Percentiles rank a stretch among this genome's conserved stretches.
These are phyloP conservation scores for Pteromalus puparum DNA, from an alignment of 1,140 invertebrate genomes.

Conservation along the genomic window DNA sequence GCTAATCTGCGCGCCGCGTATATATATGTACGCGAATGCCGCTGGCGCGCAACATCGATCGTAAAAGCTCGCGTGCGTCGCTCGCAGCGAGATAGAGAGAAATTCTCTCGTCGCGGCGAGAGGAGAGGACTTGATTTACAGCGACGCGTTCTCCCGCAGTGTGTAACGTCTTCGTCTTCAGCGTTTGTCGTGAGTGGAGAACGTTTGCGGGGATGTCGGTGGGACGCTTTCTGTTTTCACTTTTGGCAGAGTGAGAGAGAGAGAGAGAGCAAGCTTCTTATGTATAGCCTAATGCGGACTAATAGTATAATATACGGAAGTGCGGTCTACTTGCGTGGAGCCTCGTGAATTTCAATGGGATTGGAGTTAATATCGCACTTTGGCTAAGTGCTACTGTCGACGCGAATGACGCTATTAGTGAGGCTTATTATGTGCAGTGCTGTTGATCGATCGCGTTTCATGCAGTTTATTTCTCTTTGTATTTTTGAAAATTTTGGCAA, in stretches of 20 bases:
- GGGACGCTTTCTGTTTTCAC: background rate
- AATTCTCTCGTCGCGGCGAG: background rate
- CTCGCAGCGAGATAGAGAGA: background rate
- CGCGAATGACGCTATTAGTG: background rate
- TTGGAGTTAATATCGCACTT: background rate
- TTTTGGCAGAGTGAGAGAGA: background rate
- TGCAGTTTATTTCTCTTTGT: too few relatives aligned
- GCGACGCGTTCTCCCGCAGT: background rate
- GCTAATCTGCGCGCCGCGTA: background rate
- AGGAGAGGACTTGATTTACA: constrained; percentile 15
- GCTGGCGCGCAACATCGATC: background rate
- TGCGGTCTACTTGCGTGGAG: background rate
- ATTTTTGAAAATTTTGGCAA: too few relatives aligned
- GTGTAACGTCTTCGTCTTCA: constrained; percentile 17
- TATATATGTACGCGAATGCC: too few relatives aligned
- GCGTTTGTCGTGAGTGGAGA: background rate
- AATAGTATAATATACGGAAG: background rate
- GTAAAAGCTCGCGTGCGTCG: constrained; percentile 12
- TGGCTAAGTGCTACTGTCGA: background rate
- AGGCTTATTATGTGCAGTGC: background rate
- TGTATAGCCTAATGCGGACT: background rate
- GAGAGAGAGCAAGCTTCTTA: too few relatives aligned
- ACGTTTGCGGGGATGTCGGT: background rate
- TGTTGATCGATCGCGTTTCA: background rate
- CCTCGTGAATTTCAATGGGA: background rate